Evolutionary conservation across 2,113 vertebrate genomes (phyloP).

Genomic region (Agelaius phoeniceus): DNA sequence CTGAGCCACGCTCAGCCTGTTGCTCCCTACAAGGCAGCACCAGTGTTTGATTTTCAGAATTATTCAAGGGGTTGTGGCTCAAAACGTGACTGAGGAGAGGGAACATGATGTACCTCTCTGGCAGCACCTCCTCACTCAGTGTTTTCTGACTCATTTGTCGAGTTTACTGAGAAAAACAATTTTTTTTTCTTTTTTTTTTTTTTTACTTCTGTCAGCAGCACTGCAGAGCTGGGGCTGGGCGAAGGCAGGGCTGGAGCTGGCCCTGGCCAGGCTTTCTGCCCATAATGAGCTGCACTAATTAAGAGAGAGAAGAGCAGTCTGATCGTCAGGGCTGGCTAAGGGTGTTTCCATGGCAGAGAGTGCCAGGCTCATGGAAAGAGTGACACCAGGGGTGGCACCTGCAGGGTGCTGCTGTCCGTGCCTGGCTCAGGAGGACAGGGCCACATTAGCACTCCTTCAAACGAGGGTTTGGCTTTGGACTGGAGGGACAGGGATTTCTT

Average conservation of each 20-base stretch:
- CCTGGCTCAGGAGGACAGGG: accelerated
- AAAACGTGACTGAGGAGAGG: constrained; percentile 71
- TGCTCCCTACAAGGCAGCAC: neutral
- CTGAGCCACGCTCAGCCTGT: neutral
- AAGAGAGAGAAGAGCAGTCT: neutral
- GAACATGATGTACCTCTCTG: neutral
- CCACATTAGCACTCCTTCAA: too few species aligned
- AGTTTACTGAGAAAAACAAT: constrained; percentile 73
- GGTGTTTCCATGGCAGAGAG: neutral
- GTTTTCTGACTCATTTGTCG: constrained; percentile 70
- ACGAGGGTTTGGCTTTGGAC: neutral
- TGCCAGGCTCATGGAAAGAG: neutral
- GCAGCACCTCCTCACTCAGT: neutral
- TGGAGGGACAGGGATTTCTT: neutral
- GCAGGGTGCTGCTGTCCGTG: neutral
- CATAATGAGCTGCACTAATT: neutral
- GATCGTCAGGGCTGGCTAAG: neutral
- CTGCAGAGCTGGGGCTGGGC: neutral
- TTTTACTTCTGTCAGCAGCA: constrained; percentile 63
- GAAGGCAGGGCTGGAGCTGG: neutral
- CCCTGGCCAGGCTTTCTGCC: neutral
- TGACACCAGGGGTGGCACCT: neutral
- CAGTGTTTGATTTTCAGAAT: constrained; percentile 53
- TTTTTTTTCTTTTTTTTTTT: neutral
- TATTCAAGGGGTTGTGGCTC: constrained; percentile 60